Evolutionary conservation across 2,113 vertebrate genomes (phyloP), one percentile per base, ranked within the genome.

Genomic region (Bostrychus sinensis): DNA sequence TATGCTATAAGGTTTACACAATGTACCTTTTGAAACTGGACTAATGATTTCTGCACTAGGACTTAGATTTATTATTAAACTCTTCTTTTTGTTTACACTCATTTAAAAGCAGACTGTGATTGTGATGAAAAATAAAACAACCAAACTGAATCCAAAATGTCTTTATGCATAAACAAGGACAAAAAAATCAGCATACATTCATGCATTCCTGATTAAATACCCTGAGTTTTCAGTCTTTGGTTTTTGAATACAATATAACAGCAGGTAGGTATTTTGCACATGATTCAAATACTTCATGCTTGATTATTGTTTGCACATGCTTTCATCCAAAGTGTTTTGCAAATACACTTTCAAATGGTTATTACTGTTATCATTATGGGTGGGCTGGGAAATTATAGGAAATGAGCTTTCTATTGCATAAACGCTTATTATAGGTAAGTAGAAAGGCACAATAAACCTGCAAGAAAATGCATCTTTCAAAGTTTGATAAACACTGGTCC

Each of bases 361-460:
- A 70, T 69, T 67, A 66, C 73, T 4, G 48, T n/a, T n/a, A 16
- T 39, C 37, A 39, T 39, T 25, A 46, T 10, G 73, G 77, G 73
- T 78, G 76, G 82, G 75, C 64, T 66, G 45, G 32, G 38, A 59
- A 63, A 50, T 6, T 22, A 43, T 83, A 70, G 53, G 70, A 57
- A 72, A 62, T 66, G 43, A 7, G 51, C 65, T 61, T 80, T 74
- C 34, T 22, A 59, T 55, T 37, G 16, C 56, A 76, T 46, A 82
- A 86, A 82, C 66, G 71, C 38, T 59, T 14, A 77, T 86, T 80
- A 68, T 13, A 62, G 56, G 37, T 77, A 55, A 80, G 50, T 73
- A 76, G 75, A 32, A 80, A 88, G 66, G 70, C 68, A 80, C 60
- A 8, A 60, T 43, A n/a, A 46, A 37, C 55, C 57, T 42, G 17